Evolutionary conservation across 2,113 vertebrate species (phyloP), one percentile per base, ranked within the genome.

Genomic region (Toxotes jaculatrix): DNA sequence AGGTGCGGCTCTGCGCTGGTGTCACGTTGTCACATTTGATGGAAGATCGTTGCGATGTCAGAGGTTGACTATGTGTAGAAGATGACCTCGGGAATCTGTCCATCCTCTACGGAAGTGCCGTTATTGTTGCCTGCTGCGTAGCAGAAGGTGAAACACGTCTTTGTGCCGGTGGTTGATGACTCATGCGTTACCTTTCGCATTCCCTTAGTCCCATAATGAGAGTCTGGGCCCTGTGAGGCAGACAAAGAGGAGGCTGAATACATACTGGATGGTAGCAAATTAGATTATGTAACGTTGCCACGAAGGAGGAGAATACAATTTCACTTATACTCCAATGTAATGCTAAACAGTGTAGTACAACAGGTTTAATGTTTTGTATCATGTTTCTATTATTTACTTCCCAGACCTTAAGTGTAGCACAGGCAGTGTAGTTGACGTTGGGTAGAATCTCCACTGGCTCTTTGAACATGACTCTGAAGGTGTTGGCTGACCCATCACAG

Each of bases 401-500:
- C 64, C 8, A 14, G 87, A 99, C 98, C 98, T 99, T 99, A 0
- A 99, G 94, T 1, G 98, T 99, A 40, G 98, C 97, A 13, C 98
- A 99, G 21, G 97, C 98, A 0, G 97, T 99, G 87, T 99, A 99
- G 95, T 98, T 99, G 74, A 99, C 98, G 0, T 96, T 99, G 90
- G 98, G 98, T 27, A 99, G 87, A 34, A 99, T 96, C 91, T 99
- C 98, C 34, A 99, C 97, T 0, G 98, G 98, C 83, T 99, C 98
- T 90, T 99, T 99, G 89, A 99, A 99, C 98, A 99, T 99, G 81
- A 99, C 98, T 1, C 98, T 96, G 95, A 99, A 99, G 8, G 98
- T 99, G 94, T 96, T 98, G 56, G 98, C 95, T 0, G 97, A 99
- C 0, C 98, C 98, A 0, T 99, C 98, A 0, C 98, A 99, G 95